Base-by-base conservation (phyloP, 2,797 vertebrate genomes). In the Protosalanx chinensis region DNA sequence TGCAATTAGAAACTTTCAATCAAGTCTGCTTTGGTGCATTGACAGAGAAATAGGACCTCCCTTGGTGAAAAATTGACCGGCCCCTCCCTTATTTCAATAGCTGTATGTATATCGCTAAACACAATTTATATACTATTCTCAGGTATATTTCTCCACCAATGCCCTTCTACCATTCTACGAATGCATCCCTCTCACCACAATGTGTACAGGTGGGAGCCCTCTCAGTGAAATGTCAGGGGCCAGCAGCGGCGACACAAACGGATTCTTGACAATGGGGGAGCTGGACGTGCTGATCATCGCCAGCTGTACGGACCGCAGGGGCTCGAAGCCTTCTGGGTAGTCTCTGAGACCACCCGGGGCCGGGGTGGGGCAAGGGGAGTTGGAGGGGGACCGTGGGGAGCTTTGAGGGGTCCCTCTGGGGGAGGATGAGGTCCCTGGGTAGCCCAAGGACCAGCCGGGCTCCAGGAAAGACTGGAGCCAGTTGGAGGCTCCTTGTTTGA, bases 201-300 rank as follows among this genome's bases (percentile, higher is more conserved):
- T 88, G 90, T 96, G 93, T 0, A 96, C 70, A 0, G 94, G 93
- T 0, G 95, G 96, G 27, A 97, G 90, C 0, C 91, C 93, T 77
- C 73, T 92, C 71, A 97, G 90, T 85, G 95, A 91, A 68, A 30
- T 75, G 65, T 90, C 88, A 0, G 95, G 92, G 1, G 95, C 94
- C 84, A 97, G 89, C 62, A 96, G 85, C 0, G 96, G 96, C 0
- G 96, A 97, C 87, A 96, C 93, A 79, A 94, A 96, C 0, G 95
- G 95, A 81, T 97, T 96, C 81, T 89, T 93, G 77, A 93, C 87
- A 3, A 95, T 86, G 51, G 95, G 94, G 0, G 88, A 90, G 1
- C 83, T 82, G 2, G 90, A 91, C 1, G 89, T 82, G 4, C 79
- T 79, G 35, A 92, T 67, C 0, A 86, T 72, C 1, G 89, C 81